Evolutionary conservation across 2,113 vertebrate species (phyloP).

Genomic region (Canis aureus): DNA sequence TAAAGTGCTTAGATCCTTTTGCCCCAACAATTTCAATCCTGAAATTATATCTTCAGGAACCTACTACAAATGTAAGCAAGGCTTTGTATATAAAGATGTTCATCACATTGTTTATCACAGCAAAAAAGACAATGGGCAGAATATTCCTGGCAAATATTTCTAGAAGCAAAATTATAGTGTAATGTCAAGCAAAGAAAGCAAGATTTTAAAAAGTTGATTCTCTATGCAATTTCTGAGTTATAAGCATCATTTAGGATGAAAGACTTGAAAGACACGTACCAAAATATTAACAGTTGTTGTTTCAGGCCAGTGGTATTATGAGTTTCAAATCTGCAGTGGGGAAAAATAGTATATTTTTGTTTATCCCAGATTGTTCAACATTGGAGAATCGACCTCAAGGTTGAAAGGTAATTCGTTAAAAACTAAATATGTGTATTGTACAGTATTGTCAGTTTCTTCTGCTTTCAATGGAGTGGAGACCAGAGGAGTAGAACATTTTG

Average conservation of each 20-base stretch:
- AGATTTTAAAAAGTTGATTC: neutral
- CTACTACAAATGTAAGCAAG: neutral
- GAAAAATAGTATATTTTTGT: neutral
- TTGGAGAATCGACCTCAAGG: neutral
- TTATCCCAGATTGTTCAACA: neutral
- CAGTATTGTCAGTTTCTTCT: neutral
- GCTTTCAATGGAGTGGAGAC: neutral
- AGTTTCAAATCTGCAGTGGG: neutral
- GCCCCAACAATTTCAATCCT: neutral
- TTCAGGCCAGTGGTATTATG: neutral
- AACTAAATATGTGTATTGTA: neutral
- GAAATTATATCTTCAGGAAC: neutral
- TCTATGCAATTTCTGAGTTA: neutral
- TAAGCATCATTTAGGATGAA: neutral
- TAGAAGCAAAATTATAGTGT: neutral
- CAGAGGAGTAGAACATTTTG: neutral
- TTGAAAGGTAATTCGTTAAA: constrained; percentile 33
- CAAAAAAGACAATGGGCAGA: neutral
- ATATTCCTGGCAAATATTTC: neutral
- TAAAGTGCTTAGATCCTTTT: neutral
- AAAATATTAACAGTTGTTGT: constrained; percentile 51
- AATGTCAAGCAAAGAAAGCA: neutral
- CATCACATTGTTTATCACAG: neutral
- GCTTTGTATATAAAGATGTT: neutral
- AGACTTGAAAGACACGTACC: neutral